These are phyloP conservation scores for Apus apus DNA, from an alignment of 2,113 vertebrate genomes.

Conservation along the genomic window DNA sequence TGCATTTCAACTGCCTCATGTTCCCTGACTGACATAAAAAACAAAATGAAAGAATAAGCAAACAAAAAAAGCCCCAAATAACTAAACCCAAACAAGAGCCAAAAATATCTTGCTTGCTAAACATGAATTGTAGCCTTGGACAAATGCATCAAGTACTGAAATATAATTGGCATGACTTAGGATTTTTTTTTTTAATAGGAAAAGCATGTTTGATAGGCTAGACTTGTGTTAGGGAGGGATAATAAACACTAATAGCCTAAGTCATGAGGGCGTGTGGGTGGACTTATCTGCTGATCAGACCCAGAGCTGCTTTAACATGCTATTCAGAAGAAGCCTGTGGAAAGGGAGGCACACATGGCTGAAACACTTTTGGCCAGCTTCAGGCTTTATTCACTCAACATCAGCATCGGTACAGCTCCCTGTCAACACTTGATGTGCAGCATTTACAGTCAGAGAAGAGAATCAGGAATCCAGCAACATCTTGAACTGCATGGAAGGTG, in stretches of 20 bases:
- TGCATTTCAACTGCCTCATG: not conserved
- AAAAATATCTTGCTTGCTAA: not conserved
- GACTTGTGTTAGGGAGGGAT: not conserved
- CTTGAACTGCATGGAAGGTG: not conserved
- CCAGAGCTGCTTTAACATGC: not conserved
- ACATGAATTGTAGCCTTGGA: not conserved
- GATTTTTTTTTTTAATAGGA: not conserved
- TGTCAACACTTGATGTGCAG: not conserved
- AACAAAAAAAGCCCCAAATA: not conserved
- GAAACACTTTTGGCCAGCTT: not conserved
- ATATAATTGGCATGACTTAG: not conserved
- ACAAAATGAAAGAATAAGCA: not conserved
- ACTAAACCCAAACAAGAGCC: not conserved
- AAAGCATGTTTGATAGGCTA: not conserved
- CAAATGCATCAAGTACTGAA: not conserved
- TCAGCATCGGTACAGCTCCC: not conserved
- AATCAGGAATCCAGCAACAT: not conserved
- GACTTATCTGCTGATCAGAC: not conserved
- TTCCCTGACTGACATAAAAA: not conserved
- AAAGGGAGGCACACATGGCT: not conserved
- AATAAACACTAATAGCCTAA: not conserved
- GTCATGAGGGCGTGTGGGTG: rapidly evolving
- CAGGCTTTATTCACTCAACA: not conserved
- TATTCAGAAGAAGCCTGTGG: not conserved
- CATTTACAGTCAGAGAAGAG: not conserved